These are phyloP conservation scores for Carettochelys insculpta DNA, from an alignment of 2,113 vertebrate species.

Conservation along the genomic window DNA sequence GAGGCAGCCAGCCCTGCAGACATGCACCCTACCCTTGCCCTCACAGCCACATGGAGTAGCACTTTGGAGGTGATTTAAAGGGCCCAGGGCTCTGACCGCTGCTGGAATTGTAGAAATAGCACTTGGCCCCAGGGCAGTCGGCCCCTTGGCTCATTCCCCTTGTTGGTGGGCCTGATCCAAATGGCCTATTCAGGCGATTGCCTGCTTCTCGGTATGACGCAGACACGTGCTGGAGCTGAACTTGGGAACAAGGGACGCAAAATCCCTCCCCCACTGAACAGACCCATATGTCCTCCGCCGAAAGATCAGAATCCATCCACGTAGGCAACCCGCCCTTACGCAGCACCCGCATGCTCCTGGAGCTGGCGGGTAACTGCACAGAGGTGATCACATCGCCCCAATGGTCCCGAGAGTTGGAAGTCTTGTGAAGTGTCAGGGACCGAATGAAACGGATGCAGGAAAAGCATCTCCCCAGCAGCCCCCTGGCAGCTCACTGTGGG, in stretches of 20 bases:
- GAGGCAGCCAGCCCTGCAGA: no score
- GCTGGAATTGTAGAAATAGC: no score
- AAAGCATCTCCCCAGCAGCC: neutral
- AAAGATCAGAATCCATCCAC: neutral
- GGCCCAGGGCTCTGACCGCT: no score
- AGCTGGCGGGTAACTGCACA: neutral
- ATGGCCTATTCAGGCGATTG: no score
- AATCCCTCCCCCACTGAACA: neutral
- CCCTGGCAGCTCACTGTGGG: neutral
- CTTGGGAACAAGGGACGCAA: neutral
- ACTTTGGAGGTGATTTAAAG: no score
- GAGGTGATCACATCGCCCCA: neutral
- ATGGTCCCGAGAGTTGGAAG: neutral
- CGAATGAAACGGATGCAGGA: neutral
- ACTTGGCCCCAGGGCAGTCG: no score
- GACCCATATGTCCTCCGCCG: neutral
- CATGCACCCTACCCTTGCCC: no score
- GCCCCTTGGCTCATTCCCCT: no score
- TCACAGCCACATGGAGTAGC: no score
- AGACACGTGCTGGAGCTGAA: neutral
- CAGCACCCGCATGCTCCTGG: neutral
- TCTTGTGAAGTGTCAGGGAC: neutral
- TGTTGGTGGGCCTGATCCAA: no score
- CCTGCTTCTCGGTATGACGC: no score
- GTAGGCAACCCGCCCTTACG: neutral